phyloP scores from a whole-genome alignment of 1,140 invertebrate genomes.

The Hyles vespertilio region DNA sequence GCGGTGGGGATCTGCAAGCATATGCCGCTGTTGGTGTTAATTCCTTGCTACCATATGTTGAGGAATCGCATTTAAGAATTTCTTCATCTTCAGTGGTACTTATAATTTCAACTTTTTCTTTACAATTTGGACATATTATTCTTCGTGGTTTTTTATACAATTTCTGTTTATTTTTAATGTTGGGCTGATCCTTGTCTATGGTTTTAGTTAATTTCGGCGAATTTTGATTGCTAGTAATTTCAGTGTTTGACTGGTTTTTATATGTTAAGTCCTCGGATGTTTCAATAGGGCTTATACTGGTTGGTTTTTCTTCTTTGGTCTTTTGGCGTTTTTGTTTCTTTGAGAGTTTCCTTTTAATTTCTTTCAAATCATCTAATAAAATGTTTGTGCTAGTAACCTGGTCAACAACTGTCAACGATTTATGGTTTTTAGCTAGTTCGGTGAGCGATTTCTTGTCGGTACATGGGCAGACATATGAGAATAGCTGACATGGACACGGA shows the following conservation, averaged over 20 bases:
- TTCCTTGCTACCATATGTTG: conserved; percentile 22
- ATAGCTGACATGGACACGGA: conserved; percentile 56
- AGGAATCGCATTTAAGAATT: conserved; percentile 28
- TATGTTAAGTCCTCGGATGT: conserved; percentile 17
- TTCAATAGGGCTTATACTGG: conserved; percentile 24
- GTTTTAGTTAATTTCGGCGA: conserved; percentile 8
- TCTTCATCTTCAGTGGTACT: conserved; percentile 48
- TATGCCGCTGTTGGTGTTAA: conserved; percentile 17
- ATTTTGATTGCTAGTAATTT: conserved; percentile 18
- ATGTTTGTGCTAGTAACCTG: conserved; percentile 40
- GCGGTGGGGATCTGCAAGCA: conserved; percentile 12
- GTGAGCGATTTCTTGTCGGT: conserved; percentile 46
- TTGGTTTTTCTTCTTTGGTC: conserved; percentile 32
- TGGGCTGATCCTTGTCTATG: conserved; percentile 8
- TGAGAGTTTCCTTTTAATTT: conserved; percentile 17
- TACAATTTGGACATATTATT: conserved; percentile 55
- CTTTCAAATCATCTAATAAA: conserved; percentile 9
- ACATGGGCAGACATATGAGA: conserved; percentile 56
- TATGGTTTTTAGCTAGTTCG: conserved; percentile 41
- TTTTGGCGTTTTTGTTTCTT: conserved; percentile 21
- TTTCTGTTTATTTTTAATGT: conserved; percentile 23
- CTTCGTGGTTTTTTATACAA: conserved; percentile 29
- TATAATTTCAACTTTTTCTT: conserved; percentile 43
- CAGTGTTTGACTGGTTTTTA: conserved; percentile 15
- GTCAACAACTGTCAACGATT: conserved; percentile 34